Conservation (phyloP, 2,888 invertebrate genomes). For the Cephus pygmeus region DNA sequence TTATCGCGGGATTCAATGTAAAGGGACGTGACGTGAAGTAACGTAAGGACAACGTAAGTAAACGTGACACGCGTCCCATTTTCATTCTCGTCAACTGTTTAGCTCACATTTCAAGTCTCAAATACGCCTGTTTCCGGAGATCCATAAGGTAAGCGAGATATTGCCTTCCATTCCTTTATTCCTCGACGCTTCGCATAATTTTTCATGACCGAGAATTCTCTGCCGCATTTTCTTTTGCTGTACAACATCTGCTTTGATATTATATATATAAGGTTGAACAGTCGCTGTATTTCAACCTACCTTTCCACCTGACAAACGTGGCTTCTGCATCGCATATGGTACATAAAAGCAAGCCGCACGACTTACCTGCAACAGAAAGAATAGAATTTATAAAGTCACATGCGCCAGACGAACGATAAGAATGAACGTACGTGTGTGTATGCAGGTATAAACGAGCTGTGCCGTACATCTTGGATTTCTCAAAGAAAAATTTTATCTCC, state of each 20-base stretch:
- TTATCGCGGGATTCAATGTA: not conserved
- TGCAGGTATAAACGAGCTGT: not conserved
- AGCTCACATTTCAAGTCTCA: not conserved
- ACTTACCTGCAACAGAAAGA: constrained; percentile 24
- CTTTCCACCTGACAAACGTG: not conserved
- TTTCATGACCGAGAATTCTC: not conserved
- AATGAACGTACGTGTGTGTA: not conserved
- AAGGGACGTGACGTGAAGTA: no score
- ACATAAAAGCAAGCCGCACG: not conserved
- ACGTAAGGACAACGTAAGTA: no score
- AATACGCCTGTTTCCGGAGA: not conserved
- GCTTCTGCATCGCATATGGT: not conserved
- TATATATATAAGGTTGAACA: not conserved
- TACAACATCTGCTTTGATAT: not conserved
- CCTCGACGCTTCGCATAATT: not conserved
- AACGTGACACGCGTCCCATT: not conserved
- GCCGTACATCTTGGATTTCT: not conserved
- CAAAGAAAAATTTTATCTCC: not conserved
- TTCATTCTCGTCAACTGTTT: not conserved
- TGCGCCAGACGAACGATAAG: not conserved
- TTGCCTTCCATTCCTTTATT: not conserved
- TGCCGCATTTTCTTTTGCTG: not conserved
- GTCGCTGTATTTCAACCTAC: not conserved
- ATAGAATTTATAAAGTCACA: not conserved
- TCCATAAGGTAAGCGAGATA: not conserved